Base-by-base conservation (phyloP, 2,888 invertebrate genomes). In the Epinotia demarniana region DNA sequence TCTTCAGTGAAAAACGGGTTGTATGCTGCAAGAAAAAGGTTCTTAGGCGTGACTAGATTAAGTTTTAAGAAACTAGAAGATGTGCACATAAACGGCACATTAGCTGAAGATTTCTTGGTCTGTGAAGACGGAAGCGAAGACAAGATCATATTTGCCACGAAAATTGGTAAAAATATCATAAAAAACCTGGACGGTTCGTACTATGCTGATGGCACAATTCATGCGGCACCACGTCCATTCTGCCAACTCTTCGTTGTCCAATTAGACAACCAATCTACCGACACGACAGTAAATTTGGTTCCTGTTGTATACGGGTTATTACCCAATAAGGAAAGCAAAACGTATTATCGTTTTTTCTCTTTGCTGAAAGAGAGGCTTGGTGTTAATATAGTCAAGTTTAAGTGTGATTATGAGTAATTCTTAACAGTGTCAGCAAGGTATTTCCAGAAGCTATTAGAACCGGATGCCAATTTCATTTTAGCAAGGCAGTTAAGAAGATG, bases 141-240 rank as follows among this genome's bases (percentile, higher is more conserved):
- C 58, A 58, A 68, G 58, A 68, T 58, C 12, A 46, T 68, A 16
- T 68, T 68, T 68, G 58, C 68, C 1, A 23, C 58, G 19, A 43
- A 12, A 12, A 68, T 68, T 39, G 0, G 68, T 13, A 68, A 16
- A 58, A 23, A 68, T 9, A 39, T 68, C 13, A 39, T 68, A 11
- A 58, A 68, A 23, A 57, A 68, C 13, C 68, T 68, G 0, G 68
- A 68, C 43, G 68, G 68, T 9, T 66, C 55, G 9, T 66, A 66
- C 27, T 67, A 67, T 55, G 55, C 67, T 33, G 67, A 67, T 6
- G 67, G 68, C 11, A 60, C 68, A 46, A 60, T 68, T 9, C 68
- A 68, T 43, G 39, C 68, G 13, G 68, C 68, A 1, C 66, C 66
- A 9, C 39, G 39, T 68, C 58, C 57, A 2, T 68, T 68, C 12